Evolutionary conservation across 2,888 invertebrate species (phyloP).

Genomic region (Prenolepis imparis): DNA sequence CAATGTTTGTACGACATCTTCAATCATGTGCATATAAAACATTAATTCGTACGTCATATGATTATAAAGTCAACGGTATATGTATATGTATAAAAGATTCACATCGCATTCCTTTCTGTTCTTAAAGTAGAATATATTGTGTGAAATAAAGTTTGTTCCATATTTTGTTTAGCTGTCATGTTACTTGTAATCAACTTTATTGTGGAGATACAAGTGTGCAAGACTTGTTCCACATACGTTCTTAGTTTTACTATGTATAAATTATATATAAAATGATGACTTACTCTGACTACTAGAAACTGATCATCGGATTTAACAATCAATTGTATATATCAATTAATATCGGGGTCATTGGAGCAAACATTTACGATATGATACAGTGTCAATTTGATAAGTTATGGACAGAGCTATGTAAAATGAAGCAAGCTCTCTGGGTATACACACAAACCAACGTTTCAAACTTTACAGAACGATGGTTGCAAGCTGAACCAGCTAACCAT

Average conservation of each 20-base stretch:
- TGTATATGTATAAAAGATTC: neutral
- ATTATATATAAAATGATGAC: neutral
- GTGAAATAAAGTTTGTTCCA: neutral
- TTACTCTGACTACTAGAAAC: neutral
- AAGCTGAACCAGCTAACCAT: neutral
- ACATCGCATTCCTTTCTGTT: too few species aligned
- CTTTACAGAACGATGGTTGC: neutral
- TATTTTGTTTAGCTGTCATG: neutral
- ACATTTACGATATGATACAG: neutral
- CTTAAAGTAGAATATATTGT: neutral
- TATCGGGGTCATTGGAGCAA: neutral
- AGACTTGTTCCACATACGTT: neutral
- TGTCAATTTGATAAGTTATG: neutral
- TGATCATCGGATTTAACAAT: neutral
- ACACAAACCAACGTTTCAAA: neutral
- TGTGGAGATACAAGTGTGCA: neutral
- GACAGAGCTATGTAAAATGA: neutral
- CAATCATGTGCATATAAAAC: constrained; percentile 51
- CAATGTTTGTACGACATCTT: constrained; percentile 42
- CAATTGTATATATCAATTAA: neutral
- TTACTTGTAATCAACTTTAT: constrained; percentile 9
- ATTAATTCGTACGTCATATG: constrained; percentile 41
- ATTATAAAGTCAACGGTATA: neutral
- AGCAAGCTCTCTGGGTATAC: constrained; percentile 8
- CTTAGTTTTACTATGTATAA: neutral